A percentile compares a stretch with the other conserved stretches of the same genome.
Evolutionary conservation across 2,888 invertebrate genomes (phyloP).

Genomic region (Cylloceria caligata): DNA sequence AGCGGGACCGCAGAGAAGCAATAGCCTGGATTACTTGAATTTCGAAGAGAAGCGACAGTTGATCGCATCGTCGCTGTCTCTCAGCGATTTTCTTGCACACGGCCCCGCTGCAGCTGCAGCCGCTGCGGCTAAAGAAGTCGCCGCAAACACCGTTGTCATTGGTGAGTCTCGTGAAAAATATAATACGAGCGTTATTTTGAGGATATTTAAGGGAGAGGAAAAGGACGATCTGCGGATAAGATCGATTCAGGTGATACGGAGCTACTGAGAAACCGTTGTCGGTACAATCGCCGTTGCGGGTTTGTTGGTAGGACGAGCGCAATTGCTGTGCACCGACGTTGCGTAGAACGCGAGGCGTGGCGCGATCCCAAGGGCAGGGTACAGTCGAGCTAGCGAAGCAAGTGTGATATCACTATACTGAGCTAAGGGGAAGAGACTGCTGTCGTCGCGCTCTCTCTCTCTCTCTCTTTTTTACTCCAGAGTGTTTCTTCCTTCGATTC

Average conservation of each 20-base stretch:
- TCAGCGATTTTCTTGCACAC: constrained; percentile 93
- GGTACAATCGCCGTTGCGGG: background rate
- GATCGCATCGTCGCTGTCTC: constrained; percentile 94
- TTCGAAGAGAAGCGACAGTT: constrained; percentile 96
- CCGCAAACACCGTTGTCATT: constrained; percentile 84
- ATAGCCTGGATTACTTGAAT: constrained; percentile 95
- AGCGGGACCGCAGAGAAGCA: constrained; percentile 89
- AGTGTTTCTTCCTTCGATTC: constrained; percentile 56
- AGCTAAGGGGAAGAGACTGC: constrained; percentile 22
- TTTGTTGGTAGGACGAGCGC: background rate
- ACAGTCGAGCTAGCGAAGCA: constrained; percentile 43
- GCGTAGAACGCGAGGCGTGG: constrained; percentile 46
- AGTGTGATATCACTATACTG: constrained; percentile 28
- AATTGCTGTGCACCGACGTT: background rate
- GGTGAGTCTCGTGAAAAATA: constrained; percentile 78
- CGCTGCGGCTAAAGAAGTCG: constrained; percentile 85
- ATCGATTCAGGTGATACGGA: too few species aligned
- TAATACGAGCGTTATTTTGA: too few species aligned
- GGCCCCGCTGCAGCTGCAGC: constrained; percentile 87
- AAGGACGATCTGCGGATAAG: too few species aligned
- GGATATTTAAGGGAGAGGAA: too few species aligned
- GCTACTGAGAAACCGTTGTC: constrained; percentile 2
- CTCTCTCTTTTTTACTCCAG: constrained; percentile 29
- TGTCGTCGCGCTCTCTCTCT: constrained; percentile 36
- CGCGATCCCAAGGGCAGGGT: constrained; percentile 58